Evolutionary conservation across 2,113 vertebrate species (phyloP).

Genomic region (Campylomormyrus numenius): DNA sequence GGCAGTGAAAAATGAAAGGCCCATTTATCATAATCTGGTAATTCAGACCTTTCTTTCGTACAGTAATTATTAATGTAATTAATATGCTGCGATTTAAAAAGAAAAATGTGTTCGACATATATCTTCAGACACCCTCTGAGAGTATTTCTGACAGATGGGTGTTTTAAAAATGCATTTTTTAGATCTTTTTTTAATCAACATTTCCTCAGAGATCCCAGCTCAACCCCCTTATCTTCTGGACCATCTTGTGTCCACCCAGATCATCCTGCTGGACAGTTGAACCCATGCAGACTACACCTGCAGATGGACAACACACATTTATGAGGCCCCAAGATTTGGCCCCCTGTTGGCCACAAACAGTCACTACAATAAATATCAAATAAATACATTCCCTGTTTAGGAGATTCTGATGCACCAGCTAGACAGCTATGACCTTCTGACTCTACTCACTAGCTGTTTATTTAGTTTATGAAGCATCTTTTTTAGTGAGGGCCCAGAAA

Average conservation of each 20-base stretch:
- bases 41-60: not conserved
- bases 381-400: not conserved
- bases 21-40: not conserved
- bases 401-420: not conserved
- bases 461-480: not conserved
- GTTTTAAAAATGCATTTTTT: not conserved
- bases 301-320: not conserved
- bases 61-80: slow-evolving; percentile 3
- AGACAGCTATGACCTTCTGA: not conserved
- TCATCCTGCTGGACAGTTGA: not conserved
- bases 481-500: not conserved
- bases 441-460: not conserved
- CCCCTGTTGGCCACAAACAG: not conserved
- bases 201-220: not conserved
- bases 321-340: not conserved
- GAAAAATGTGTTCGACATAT: not conserved
- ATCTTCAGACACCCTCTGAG: not conserved
- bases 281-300: not conserved
- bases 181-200: not conserved
- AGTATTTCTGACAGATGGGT: not conserved
- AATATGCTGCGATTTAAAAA: slow-evolving; percentile 1
- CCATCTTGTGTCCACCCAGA: not conserved
- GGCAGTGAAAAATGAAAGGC: not conserved
- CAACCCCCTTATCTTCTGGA: not conserved
- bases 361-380: not conserved